phyloP scores from a whole-genome alignment of 2,888 invertebrate genomes.

The Gisinianus flammeolus region DNA sequence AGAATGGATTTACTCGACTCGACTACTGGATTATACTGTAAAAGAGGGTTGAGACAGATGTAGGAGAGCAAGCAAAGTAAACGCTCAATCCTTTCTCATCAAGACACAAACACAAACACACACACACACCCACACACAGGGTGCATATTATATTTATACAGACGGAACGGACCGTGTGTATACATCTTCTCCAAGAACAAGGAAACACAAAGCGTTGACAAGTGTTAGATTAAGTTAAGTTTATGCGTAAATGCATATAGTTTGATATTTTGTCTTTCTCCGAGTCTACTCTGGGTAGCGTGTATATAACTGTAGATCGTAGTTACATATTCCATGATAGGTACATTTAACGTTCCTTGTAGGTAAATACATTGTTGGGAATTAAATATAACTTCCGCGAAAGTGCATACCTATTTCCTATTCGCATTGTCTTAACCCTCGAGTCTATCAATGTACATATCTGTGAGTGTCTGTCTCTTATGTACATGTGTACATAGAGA shows the following conservation, averaged over 20 bases:
- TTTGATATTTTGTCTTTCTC: not conserved
- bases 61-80: not conserved
- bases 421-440: not conserved
- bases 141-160: not conserved
- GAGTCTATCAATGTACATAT: not conserved
- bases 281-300: not conserved
- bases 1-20: slow-evolving; percentile 18
- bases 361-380: slow-evolving; percentile 28
- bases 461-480: too few species aligned
- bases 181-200: not conserved
- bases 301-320: not conserved
- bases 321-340: too few species aligned
- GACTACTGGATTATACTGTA: slow-evolving; percentile 20
- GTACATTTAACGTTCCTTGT: not conserved
- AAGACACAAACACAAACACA: slow-evolving; percentile 1
- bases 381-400: slow-evolving; percentile 19
- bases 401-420: not conserved
- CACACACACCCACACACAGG: not conserved
- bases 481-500: too few species aligned
- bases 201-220: not conserved
- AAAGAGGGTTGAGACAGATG: slow-evolving; percentile 6
- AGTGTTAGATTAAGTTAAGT: slow-evolving; percentile 20
- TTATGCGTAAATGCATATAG: slow-evolving; percentile 4
- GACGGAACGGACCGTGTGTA: not conserved
- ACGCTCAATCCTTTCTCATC: slow-evolving; percentile 1